Conservation (phyloP, 1,140 invertebrate species). For the Lerema accius region DNA sequence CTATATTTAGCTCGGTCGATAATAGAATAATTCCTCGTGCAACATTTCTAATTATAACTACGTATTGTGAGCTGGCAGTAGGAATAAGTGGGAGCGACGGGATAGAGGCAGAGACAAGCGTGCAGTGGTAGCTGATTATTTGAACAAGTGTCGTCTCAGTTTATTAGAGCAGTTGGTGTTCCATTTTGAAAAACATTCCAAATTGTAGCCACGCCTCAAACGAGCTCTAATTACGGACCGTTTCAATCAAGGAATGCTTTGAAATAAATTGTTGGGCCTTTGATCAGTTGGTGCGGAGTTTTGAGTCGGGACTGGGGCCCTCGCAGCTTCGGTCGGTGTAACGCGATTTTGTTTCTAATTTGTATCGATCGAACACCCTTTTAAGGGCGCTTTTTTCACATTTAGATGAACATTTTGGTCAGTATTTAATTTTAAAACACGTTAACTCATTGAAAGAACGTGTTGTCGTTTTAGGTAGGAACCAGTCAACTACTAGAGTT, state of each 20-base stretch:
- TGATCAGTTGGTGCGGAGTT: conserved; percentile 38
- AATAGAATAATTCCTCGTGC: no score
- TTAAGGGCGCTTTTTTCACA: conserved; percentile 5
- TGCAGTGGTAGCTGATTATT: conserved; percentile 34
- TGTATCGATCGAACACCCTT: conserved; percentile 23
- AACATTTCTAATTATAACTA: no score
- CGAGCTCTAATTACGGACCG: conserved; percentile 45
- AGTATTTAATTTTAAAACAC: no score
- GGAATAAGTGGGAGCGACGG: neutral
- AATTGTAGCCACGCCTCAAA: conserved; percentile 36
- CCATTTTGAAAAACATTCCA: conserved; percentile 38
- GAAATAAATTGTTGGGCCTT: conserved; percentile 50
- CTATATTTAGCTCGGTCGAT: no score
- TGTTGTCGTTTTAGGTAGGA: no score
- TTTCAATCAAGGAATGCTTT: conserved; percentile 59
- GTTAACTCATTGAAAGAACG: no score
- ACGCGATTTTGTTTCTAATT: conserved; percentile 30
- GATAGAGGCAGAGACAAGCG: neutral
- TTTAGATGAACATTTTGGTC: neutral
- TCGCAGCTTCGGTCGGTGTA: conserved; percentile 12
- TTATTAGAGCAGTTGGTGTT: conserved; percentile 47
- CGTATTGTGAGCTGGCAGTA: no score
- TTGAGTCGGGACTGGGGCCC: conserved; percentile 7
- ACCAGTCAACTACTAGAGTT: no score
- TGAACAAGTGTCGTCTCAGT: conserved; percentile 42